Conservation (phyloP, 2,888 invertebrate genomes). For the Terebella lapidaria region DNA sequence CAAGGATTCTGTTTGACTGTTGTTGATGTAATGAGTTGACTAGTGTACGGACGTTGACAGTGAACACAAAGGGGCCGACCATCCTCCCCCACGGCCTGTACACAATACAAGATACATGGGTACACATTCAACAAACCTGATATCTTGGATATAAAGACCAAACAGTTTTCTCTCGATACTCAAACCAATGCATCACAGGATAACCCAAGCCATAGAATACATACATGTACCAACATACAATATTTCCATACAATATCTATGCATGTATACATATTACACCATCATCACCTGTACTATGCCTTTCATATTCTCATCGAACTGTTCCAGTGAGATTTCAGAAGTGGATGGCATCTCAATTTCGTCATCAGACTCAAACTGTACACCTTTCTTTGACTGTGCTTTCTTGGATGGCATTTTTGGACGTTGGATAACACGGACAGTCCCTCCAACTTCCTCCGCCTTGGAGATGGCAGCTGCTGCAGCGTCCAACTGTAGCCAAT, state of each 20-base stretch:
- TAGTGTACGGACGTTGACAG: constrained; percentile 37
- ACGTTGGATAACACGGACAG: constrained; percentile 9
- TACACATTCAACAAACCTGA: too few species aligned
- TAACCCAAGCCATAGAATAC: too few species aligned
- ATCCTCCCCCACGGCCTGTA: constrained; percentile 5
- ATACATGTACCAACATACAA: too few species aligned
- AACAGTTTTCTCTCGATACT: too few species aligned
- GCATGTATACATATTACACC: too few species aligned
- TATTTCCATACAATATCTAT: too few species aligned
- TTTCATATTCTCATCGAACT: background rate
- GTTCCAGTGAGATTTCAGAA: background rate
- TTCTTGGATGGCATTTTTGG: background rate
- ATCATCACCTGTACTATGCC: background rate
- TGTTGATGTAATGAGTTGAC: constrained; percentile 26
- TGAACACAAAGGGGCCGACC: constrained; percentile 43
- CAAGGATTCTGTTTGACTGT: constrained; percentile 37
- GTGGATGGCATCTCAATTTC: background rate
- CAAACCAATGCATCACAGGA: too few species aligned
- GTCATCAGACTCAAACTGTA: too few species aligned
- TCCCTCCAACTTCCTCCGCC: constrained; percentile 29
- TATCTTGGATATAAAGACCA: too few species aligned
- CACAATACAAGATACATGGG: background rate
- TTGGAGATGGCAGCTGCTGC: constrained; percentile 26
- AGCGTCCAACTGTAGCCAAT: constrained; percentile 30
- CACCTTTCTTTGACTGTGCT: too few species aligned